phyloP scores from a whole-genome alignment of 2,797 vertebrate species.

The Furcifer pardalis region DNA sequence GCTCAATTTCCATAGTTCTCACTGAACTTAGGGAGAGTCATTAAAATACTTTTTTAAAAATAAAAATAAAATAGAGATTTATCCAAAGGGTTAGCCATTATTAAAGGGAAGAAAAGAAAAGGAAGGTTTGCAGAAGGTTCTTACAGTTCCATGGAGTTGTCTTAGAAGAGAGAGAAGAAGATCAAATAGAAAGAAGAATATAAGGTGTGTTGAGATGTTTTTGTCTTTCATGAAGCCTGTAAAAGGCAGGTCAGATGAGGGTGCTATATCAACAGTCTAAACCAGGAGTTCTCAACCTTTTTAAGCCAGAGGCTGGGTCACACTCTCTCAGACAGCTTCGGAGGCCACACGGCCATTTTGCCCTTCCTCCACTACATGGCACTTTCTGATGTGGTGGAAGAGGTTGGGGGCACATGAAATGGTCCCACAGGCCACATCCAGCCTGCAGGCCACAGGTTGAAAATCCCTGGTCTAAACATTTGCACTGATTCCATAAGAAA shows the following conservation, averaged over 20 bases:
- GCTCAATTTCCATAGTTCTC: background rate
- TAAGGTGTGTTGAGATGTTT: background rate
- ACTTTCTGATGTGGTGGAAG: too few relatives aligned
- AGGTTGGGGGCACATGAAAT: too few relatives aligned
- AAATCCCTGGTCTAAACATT: too few relatives aligned
- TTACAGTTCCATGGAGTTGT: background rate
- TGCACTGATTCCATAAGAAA: too few relatives aligned
- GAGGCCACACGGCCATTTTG: too few relatives aligned
- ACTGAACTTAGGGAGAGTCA: rapidly evolving
- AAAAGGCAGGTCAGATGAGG: background rate
- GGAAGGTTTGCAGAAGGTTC: background rate
- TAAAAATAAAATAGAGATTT: background rate
- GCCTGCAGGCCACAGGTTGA: too few relatives aligned
- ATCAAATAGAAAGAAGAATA: background rate
- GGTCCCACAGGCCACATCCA: too few relatives aligned
- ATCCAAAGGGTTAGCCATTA: rapidly evolving
- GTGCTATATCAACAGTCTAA: background rate
- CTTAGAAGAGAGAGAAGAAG: background rate
- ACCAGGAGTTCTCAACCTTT: too few relatives aligned
- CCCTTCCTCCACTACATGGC: too few relatives aligned
- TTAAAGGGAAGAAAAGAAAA: background rate
- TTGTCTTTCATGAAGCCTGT: slow-evolving; percentile 26
- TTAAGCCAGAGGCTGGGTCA: too few relatives aligned
- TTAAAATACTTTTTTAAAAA: background rate
- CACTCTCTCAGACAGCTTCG: too few relatives aligned